Evolutionary conservation across 2,888 invertebrate species (phyloP), one percentile per base, ranked within the genome.

Genomic region (Hyles lineata): DNA sequence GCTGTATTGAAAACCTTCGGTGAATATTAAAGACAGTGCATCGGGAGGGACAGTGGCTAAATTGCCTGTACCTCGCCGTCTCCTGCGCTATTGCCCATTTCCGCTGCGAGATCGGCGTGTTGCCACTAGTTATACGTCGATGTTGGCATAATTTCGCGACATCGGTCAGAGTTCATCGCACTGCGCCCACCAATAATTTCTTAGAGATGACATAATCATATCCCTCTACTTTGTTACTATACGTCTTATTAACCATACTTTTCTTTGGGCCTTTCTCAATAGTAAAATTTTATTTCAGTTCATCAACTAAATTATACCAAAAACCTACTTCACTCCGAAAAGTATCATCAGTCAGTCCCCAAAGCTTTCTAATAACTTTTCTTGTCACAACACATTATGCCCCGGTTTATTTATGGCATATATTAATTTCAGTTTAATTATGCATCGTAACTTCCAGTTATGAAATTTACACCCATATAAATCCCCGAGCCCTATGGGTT

Each of bases 31-130:
- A 19, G 71, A 67, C 73, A 74, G 73, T 74, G 71, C 63, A 25
- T 75, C 67, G 43, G 72, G 60, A 81, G 81, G 78, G 77, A 81
- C 82, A 76, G 77, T 77, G 70, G 76, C 78, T 86, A 87, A 86
- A 87, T 89, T 88, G 83, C 79, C 82, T 81, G 77, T 80, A 78
- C 82, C 84, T 78, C 76, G 82, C 21, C 78, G 82, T 80, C 84
- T 87, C 86, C 82, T 84, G 85, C 8, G 71, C 83, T 89, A 90
- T 90, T 90, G 89, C 81, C 83, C 84, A 90, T 90, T 90, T 93
- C 92, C 92, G 90, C 84, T 87, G 81, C 83, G 84, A 81, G 83
- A 85, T 82, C 80, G 82, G 83, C 79, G 55, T 70, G 73, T 84
- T 82, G 84, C 79, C 82, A 83, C 82, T 86, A 82, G 81, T 82